Percentiles rank a stretch among this genome's conserved stretches.
phyloP scores from a whole-genome alignment of 2,797 vertebrate species.

The Gephyroberyx darwinii region DNA sequence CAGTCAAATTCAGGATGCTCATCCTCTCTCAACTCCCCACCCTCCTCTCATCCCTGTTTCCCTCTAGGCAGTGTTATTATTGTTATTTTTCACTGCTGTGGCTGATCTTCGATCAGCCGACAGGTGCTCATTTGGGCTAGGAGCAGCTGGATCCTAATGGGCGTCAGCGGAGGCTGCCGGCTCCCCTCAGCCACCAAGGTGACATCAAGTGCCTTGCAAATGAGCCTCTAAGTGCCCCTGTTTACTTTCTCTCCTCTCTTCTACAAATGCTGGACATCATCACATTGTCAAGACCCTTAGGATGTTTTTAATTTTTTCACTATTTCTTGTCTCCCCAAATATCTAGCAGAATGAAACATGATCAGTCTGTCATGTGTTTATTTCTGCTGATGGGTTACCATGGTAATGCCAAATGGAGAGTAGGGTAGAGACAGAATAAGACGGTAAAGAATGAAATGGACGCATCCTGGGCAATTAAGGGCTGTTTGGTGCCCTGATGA shows the following conservation, averaged over 20 bases:
- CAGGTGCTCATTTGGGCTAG: slow-evolving; percentile 66
- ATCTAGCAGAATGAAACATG: slow-evolving; percentile 43
- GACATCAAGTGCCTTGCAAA: slow-evolving; percentile 66
- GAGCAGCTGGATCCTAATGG: slow-evolving; percentile 69
- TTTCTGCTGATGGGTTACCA: slow-evolving; percentile 66
- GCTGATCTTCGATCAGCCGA: slow-evolving; percentile 58
- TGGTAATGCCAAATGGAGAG: slow-evolving; percentile 69
- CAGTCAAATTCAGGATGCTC: slow-evolving; percentile 31
- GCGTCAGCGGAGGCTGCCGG: slow-evolving; percentile 45
- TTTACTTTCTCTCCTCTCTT: neutral
- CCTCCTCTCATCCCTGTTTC: slow-evolving; percentile 12
- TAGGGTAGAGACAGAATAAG: slow-evolving; percentile 36
- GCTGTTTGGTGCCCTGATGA: slow-evolving; percentile 72
- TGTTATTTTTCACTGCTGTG: slow-evolving; percentile 36
- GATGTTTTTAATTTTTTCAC: neutral
- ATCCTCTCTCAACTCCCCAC: neutral
- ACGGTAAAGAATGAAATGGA: slow-evolving; percentile 53
- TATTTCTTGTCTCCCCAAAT: slow-evolving; percentile 22
- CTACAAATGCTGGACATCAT: slow-evolving; percentile 44
- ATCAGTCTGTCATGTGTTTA: slow-evolving; percentile 63
- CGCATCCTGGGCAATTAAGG: slow-evolving; percentile 75
- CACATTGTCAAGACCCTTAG: slow-evolving; percentile 28
- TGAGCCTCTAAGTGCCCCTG: slow-evolving; percentile 63
- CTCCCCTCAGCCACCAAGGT: slow-evolving; percentile 61
- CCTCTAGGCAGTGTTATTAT: slow-evolving; percentile 20